Percentiles rank a stretch among this genome's conserved stretches.
Evolutionary conservation across 2,888 invertebrate genomes (phyloP).

Genomic region (Taenaris catops): DNA sequence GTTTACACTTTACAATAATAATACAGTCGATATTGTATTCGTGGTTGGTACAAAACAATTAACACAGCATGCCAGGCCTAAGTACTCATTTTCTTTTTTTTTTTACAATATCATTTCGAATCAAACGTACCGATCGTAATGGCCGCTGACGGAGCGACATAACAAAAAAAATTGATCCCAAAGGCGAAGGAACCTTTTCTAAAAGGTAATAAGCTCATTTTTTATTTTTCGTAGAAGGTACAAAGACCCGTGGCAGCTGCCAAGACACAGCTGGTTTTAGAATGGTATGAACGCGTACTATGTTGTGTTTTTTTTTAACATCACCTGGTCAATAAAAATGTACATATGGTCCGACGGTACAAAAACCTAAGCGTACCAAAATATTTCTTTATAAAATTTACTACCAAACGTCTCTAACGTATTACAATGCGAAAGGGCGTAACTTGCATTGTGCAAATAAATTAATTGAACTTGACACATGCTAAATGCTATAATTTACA

Average conservation of each 20-base stretch:
- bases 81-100: conserved; percentile 46
- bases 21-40: conserved; percentile 2
- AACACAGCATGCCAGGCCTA: conserved; percentile 30
- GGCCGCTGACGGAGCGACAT: conserved; percentile 45
- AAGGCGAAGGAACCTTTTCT: conserved; percentile 52
- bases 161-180: conserved; percentile 36
- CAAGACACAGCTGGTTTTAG: conserved; percentile 52
- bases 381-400: too few relatives aligned
- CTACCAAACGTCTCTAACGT: too few relatives aligned
- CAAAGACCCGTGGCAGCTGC: conserved; percentile 67
- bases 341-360: too few relatives aligned
- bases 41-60: conserved; percentile 25
- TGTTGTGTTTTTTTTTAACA: conserved; percentile 31
- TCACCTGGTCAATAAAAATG: conserved; percentile 34
- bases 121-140: conserved; percentile 63
- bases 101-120: conserved; percentile 33
- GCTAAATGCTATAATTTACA: too few relatives aligned
- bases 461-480: too few relatives aligned
- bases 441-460: too few relatives aligned
- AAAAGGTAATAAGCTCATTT: conserved; percentile 59
- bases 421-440: too few relatives aligned
- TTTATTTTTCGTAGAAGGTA: conserved; percentile 55
- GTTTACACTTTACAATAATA: too few relatives aligned
- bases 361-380: too few relatives aligned
- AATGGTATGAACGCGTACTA: conserved; percentile 19